Evolutionary conservation across 2,113 vertebrate species (phyloP).

Genomic region (Dromiciops gliroides): DNA sequence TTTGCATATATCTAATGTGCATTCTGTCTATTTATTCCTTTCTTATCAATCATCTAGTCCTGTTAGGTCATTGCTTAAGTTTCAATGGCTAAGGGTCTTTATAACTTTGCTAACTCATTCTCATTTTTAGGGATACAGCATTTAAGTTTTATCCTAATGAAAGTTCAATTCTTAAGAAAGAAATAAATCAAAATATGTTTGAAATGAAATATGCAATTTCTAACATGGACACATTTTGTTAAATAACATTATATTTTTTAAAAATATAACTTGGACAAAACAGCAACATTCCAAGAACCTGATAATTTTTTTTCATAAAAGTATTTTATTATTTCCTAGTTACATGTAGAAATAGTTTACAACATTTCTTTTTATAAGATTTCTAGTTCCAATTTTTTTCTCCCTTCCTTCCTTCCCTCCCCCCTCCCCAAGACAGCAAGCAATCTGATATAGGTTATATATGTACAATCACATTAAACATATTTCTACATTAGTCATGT

Average conservation of each 20-base stretch:
- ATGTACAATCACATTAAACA: too few relatives aligned
- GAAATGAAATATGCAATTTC: neutral
- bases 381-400: too few relatives aligned
- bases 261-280: neutral
- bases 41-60: neutral
- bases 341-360: too few relatives aligned
- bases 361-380: too few relatives aligned
- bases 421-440: too few relatives aligned
- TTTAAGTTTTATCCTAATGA: neutral
- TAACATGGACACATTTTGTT: neutral
- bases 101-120: neutral
- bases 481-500: too few relatives aligned
- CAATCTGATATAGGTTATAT: too few relatives aligned
- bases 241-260: neutral
- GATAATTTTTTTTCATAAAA: too few relatives aligned
- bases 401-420: too few relatives aligned
- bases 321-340: too few relatives aligned
- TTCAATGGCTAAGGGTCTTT: slow-evolving; percentile 4
- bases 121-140: neutral
- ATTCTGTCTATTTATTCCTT: neutral
- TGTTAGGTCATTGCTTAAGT: neutral
- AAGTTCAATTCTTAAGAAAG: neutral
- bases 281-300: neutral
- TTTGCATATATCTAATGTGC: neutral
- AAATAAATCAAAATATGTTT: slow-evolving; percentile 4